Conservation (phyloP, 2,888 invertebrate genomes). For the Nomada ruficornis region DNA sequence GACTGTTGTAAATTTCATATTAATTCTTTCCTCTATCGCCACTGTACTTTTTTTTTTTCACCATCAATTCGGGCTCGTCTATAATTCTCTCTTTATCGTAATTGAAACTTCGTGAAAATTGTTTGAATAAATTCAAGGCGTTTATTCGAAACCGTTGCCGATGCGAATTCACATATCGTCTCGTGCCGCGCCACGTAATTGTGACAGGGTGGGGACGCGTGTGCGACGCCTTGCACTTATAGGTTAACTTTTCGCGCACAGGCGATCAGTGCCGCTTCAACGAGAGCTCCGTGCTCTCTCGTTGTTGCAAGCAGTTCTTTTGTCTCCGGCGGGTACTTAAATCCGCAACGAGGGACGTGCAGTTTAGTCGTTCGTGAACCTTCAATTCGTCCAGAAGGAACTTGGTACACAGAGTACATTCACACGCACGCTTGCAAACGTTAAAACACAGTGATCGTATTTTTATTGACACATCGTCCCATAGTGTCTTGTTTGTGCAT, state of each 20-base stretch:
- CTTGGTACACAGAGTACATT: background rate
- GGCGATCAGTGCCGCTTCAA: slow-evolving; percentile 65
- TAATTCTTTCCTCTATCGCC: background rate
- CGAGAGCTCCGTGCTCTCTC: slow-evolving; percentile 45
- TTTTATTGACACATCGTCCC: slow-evolving; percentile 26
- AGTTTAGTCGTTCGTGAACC: slow-evolving; percentile 3
- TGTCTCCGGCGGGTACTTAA: slow-evolving; percentile 33
- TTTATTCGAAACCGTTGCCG: slow-evolving; percentile 45
- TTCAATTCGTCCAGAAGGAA: background rate
- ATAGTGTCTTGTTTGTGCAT: background rate
- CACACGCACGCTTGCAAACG: slow-evolving; percentile 1
- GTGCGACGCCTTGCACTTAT: slow-evolving; percentile 62
- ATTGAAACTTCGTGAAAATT: background rate
- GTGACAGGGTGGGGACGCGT: slow-evolving; percentile 63
- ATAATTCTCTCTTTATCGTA: background rate
- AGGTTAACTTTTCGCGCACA: slow-evolving; percentile 66
- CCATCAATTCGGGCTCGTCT: background rate
- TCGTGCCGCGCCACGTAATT: slow-evolving; percentile 64
- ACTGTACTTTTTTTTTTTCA: background rate
- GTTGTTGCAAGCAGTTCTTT: slow-evolving; percentile 24
- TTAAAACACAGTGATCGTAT: slow-evolving; percentile 9
- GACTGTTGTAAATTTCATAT: background rate
- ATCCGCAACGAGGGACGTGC: slow-evolving; percentile 2
- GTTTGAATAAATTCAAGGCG: slow-evolving; percentile 37
- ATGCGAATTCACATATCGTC: slow-evolving; percentile 42